Evolutionary conservation across 2,888 invertebrate genomes (phyloP).

Genomic region (Acrobasis consociella): DNA sequence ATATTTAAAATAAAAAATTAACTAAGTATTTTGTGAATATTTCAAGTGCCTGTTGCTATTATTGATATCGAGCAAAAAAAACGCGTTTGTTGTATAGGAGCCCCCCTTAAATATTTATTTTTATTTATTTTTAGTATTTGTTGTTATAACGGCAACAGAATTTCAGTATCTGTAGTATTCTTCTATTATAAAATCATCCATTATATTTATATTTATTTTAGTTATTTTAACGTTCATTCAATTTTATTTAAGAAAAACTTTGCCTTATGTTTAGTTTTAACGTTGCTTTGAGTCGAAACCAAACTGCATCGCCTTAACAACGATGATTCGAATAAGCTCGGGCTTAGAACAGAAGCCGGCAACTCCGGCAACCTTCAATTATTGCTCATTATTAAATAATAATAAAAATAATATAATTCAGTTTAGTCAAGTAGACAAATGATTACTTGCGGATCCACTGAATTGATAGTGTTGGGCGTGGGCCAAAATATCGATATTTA

Average conservation of each 20-base stretch:
- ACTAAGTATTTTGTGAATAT: no score
- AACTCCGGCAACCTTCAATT: conserved; percentile 62
- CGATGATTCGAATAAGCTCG: conserved; percentile 65
- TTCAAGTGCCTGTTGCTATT: no score
- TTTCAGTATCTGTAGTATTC: no score
- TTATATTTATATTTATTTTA: no score
- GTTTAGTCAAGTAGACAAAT: conserved; percentile 82
- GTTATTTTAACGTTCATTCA: neutral
- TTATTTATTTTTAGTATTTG: no score
- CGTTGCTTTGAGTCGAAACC: neutral
- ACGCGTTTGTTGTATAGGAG: no score
- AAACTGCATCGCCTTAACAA: conserved; percentile 53
- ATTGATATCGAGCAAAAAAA: no score
- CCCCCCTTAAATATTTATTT: no score
- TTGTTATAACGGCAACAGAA: no score
- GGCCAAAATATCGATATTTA: conserved; percentile 36
- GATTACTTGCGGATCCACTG: conserved; percentile 69
- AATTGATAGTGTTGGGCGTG: conserved; percentile 43
- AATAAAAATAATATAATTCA: conserved; percentile 80
- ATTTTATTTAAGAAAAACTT: neutral
- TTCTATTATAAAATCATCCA: no score
- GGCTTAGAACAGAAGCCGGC: conserved; percentile 71
- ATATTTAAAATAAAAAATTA: no score
- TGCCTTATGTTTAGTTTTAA: no score
- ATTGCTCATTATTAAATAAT: conserved; percentile 71